Evolutionary conservation across 2,888 invertebrate species (phyloP), one percentile per base, ranked within the genome.

Genomic region (Lepidochrysops patricia): DNA sequence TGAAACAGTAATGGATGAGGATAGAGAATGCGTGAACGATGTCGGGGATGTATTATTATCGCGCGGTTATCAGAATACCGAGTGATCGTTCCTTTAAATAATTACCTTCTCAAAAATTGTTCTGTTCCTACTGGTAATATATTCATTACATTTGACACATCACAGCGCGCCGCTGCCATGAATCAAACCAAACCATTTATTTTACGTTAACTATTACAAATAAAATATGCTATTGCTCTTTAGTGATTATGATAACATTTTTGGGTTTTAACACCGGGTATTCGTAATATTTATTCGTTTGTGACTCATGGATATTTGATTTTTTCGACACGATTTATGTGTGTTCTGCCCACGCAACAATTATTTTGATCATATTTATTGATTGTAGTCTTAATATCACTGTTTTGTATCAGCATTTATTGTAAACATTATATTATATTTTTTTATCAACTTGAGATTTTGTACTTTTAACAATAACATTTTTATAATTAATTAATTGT

Each of bases 1-100:
- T 85, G 87, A 82, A 83, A 84, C 84, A 84, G 86, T 88, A 89
- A 89, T 88, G 84, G 85, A 88, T 88, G 86, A 77, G 84, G 80
- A 83, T 83, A 79, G 82, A 76, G 86, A 85, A 86, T 87, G 87
- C 88, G 87, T 88, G 86, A 88, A 88, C 81, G 84, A 81, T 83
- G 85, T 84, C 84, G 76, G 79, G 82, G 85, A 85, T 83, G 84
- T 84, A 86, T 86, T 87, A 84, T 88, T 87, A 88, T 89, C 88
- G 77, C 73, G 73, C 77, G 87, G 85, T 87, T 84, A 89, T 89
- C 87, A 78, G 78, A 77, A 82, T 78, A 83, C 84, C 83, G 79
- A 79, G 76, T 78, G 82, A 84, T 85, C 84, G 81, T 82, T 82
- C 76, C 80, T 80, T 80, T 86, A 84, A 87, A 87, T 88, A 89